phyloP scores from a whole-genome alignment of 2,113 vertebrate species.

The Microcebus tavaratra region DNA sequence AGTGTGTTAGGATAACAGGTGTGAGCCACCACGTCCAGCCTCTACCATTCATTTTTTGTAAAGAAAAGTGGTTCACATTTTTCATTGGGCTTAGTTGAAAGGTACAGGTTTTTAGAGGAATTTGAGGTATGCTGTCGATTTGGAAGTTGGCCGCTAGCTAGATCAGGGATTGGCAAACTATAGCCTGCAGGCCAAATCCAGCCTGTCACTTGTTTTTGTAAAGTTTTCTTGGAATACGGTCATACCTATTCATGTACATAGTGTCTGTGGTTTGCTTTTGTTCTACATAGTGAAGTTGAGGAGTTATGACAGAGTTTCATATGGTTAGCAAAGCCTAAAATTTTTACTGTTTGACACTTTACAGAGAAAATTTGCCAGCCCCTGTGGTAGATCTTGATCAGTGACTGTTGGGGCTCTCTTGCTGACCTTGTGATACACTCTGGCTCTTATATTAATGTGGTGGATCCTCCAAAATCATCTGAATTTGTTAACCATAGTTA shows the following conservation, averaged over 20 bases:
- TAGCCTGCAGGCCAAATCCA: not conserved
- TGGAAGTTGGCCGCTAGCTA: not conserved
- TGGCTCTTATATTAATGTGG: not conserved
- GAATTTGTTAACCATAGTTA: not conserved
- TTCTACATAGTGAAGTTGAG: not conserved
- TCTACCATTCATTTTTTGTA: not conserved
- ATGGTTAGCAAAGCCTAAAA: not conserved
- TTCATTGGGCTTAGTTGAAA: constrained; percentile 13
- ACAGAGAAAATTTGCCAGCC: not conserved
- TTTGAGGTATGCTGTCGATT: not conserved
- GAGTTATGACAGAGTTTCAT: not conserved
- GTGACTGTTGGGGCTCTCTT: not conserved
- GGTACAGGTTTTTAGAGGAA: not conserved
- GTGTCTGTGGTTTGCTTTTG: not conserved
- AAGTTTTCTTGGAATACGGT: not conserved
- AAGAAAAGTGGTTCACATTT: not conserved
- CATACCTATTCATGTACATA: not conserved
- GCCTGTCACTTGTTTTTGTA: not conserved
- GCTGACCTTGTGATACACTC: not conserved
- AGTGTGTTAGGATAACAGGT: too few species aligned
- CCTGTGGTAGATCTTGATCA: not conserved
- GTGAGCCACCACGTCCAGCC: too few species aligned
- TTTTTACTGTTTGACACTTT: not conserved
- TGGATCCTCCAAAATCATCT: not conserved
- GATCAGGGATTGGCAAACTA: not conserved